Evolutionary conservation across 2,113 vertebrate species (phyloP), one percentile per base, ranked within the genome.

Genomic region (Micromys minutus): DNA sequence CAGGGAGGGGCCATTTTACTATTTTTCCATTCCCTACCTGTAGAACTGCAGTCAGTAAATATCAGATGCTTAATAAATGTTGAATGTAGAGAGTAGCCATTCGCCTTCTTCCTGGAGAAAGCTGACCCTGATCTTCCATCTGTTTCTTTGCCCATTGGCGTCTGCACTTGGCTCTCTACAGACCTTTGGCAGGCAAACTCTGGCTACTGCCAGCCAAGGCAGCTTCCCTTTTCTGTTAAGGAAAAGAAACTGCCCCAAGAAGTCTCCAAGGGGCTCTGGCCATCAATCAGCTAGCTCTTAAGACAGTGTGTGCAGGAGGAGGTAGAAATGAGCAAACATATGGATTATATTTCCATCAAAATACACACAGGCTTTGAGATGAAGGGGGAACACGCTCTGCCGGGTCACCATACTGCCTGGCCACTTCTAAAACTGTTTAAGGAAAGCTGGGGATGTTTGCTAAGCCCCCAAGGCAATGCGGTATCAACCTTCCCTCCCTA

Each of bases 311-410:
- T 77, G 39, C 45, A 77, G 1, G 13, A 89, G 80, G 84, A 45
- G 59, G 52, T 79, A 76, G 80, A 92, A 86, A 92, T 79, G 75
- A 95, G 57, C 69, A 75, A 91, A 86, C 91, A 87, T 79, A 50
- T 84, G 96, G 89, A 71, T 95, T 95, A 24, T 69, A 91, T 96
- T 96, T 97, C 93, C 81, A 95, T 94, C 50, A 81, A 89, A 93
- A 96, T 89, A 83, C 83, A 87, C 57, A 39, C 5, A 84, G 75
- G 2, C 42, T 93, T 26, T 1, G 26, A 89, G 88, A 95, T 93
- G 69, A 90, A 93, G 89, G 91, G 71, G 84, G 24, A 57, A 89
- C 87, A 75, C 52, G 77, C 50, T 93, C 84, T 77, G 77, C 0
- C 1, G 42, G 89, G 69, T 95, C 77, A 59, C 47, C 57, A 36